Evolutionary conservation across 2,888 invertebrate genomes (phyloP), one percentile per base, ranked within the genome.

Genomic region (Diarsia rubi): DNA sequence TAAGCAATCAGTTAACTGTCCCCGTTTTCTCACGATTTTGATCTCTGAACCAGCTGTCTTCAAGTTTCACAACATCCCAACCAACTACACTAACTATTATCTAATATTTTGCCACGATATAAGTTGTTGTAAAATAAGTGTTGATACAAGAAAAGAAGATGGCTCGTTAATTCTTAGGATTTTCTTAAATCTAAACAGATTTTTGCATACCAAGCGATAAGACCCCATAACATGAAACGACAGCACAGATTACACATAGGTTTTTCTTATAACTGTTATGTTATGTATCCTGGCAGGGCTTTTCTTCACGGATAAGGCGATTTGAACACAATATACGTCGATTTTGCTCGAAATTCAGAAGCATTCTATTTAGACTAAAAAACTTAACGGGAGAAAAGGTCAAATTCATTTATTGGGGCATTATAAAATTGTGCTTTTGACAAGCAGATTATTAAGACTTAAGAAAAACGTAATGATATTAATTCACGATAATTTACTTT

Each of bases 241-340:
- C 68, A 27, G 19, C 68, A 59, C 65, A 81, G 63, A 84, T 84
- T 62, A 84, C 67, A 81, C 70, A 74, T 66, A 77, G 67, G 52
- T 71, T 76, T n/a, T 60, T 69, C 68, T 60, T 73, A n/a, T 72
- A 81, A 69, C 54, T 71, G 73, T 83, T 80, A 84, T 81, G 66
- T 63, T 75, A 81, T 57, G 57, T 70, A 44, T 69, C 21, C 57
- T 44, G 45, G 27, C 37, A 24, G 21, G 24, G 75, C 52, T 71
- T 66, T 72, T 72, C 47, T 68, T 69, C 62, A 59, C 59, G 49
- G 67, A 75, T 69, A 72, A 75, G 42, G 57, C 62, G 14, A 72
- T 72, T 64, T 45, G 45, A 64, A 69, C 64, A 27, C 45, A 44
- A 59, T 62, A 16, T 69, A 19, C 21, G 42, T 63, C n/a, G 66